Percentiles rank a stretch among this genome's conserved stretches.
Evolutionary conservation across 2,113 vertebrate genomes (phyloP).

Genomic region (Scomber japonicus): DNA sequence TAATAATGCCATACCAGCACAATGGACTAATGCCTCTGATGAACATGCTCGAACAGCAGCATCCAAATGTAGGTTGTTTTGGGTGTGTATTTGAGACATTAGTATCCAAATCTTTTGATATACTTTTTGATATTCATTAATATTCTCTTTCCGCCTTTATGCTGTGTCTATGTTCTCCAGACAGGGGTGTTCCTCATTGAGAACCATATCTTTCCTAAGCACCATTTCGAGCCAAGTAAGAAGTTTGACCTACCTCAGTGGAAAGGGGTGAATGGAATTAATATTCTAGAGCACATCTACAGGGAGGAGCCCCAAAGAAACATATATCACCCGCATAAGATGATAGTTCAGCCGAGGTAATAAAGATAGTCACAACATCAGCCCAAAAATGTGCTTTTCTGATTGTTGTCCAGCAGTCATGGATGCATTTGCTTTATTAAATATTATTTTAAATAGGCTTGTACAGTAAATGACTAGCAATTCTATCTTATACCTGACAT

Average conservation of each 20-base stretch:
- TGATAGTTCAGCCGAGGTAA: constrained; percentile 77
- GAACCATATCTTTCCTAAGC: constrained; percentile 84
- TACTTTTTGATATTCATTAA: neutral
- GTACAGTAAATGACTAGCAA: neutral
- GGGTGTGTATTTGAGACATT: neutral
- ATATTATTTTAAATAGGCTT: neutral
- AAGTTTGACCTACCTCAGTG: constrained; percentile 54
- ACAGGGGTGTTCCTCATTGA: constrained; percentile 79
- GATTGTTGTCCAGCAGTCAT: neutral
- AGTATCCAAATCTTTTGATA: no score
- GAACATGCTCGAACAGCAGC: constrained; percentile 68
- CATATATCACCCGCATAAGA: constrained; percentile 65
- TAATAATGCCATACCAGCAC: constrained; percentile 83
- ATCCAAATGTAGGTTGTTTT: constrained; percentile 56
- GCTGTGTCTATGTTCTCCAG: constrained; percentile 6
- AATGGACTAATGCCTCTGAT: constrained; percentile 76
- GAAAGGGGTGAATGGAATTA: constrained; percentile 82
- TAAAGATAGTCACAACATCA: neutral
- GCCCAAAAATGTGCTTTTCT: neutral
- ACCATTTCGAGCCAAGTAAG: constrained; percentile 22
- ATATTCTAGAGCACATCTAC: constrained; percentile 85
- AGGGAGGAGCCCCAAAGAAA: constrained; percentile 60
- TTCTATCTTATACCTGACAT: neutral
- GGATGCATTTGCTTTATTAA: no score
- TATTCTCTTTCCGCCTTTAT: no score